These are phyloP conservation scores for Albula glossodonta DNA, from an alignment of 2,113 vertebrate species.

Conservation along the genomic window DNA sequence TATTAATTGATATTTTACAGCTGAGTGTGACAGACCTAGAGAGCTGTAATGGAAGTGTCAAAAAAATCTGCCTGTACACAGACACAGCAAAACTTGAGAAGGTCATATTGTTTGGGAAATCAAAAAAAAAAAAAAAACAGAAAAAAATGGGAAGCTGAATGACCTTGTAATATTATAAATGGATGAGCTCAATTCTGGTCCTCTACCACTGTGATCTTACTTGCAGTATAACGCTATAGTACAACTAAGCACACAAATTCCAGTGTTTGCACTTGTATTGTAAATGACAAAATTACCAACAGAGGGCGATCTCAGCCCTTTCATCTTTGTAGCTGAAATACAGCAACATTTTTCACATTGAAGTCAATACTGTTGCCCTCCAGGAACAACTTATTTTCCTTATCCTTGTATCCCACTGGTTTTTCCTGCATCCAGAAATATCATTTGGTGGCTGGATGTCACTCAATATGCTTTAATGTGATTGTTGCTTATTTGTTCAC, in stretches of 20 bases:
- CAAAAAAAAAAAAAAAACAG: background rate
- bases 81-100: background rate
- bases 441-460: background rate
- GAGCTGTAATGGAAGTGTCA: background rate
- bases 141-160: background rate
- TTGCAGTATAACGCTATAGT: background rate
- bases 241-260: background rate
- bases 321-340: background rate
- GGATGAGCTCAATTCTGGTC: background rate
- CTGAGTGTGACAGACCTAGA: background rate
- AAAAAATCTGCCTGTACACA: background rate
- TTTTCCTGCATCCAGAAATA: background rate
- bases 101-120: background rate
- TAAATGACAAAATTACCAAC: background rate
- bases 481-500: too few relatives aligned
- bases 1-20: background rate
- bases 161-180: background rate
- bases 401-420: background rate
- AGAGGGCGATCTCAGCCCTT: conserved; percentile 11
- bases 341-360: background rate
- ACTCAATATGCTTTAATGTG: too few relatives aligned
- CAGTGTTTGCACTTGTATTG: background rate
- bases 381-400: background rate
- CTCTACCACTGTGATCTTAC: background rate
- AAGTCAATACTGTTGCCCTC: background rate